Evolutionary conservation across 1,140 invertebrate genomes (phyloP), one percentile per base, ranked within the genome.

Genomic region (Piezodorus guildinii): DNA sequence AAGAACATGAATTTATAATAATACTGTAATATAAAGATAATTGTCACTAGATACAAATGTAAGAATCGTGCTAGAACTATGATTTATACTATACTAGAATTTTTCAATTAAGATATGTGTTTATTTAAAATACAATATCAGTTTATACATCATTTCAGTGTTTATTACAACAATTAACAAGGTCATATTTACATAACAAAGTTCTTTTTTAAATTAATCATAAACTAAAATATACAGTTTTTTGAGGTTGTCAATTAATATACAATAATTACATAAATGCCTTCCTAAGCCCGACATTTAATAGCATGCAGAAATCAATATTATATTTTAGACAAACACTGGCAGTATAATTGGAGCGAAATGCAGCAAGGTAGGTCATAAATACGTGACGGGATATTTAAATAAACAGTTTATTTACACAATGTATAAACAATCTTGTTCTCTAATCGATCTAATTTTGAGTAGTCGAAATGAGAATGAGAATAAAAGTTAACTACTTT

Each of bases 81-180:
- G 34, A 39, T 39, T 39, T 39, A 39, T 39, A 10, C 9, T 39
- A 5, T 39, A 39, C 12, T 39, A 39, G 34, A 39, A 12, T 39
- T 39, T 39, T 10, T 39, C 34, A 39, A 12, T 39, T 5, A 25
- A 56, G 23, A 25, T 23, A 56, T 56, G 58, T 44, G 21, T 60
- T 60, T 60, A 60, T 60, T 60, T 60, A 60, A 60, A 60, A 60
- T 60, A 60, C 58, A 60, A 44, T 60, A 60, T 60, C 43, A 60
- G 34, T 39, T 56, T 60, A 39, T 60, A 43, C 25, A 60, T n/a
- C 34, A n/a, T 44, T 21, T 19, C 15, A 34, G n/a, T 43, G 27
- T 60, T 60, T 60, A 60, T 60, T 60, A 60, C 25, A 60, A 60
- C n/a, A 60, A 60, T 60, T 10, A 43, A 60, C 58, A 60, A 52